Evolutionary conservation across 2,797 vertebrate species (phyloP), one percentile per base, ranked within the genome.

Genomic region (Channa striata): DNA sequence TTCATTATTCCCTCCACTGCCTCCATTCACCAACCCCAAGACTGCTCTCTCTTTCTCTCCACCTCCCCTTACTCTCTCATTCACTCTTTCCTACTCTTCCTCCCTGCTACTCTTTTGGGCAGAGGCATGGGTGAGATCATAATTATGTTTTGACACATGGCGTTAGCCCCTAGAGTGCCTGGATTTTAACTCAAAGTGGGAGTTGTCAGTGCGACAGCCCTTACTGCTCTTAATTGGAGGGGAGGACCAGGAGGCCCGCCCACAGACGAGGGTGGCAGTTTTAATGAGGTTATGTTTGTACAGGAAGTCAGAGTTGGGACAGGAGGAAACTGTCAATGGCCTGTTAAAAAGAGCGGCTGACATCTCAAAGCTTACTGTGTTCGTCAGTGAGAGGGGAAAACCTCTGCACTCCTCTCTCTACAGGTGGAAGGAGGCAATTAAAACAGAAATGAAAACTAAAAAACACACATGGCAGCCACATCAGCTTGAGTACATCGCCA

Each of bases 281-380:
- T 92, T 95, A 94, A 95, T 93, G 93, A 95, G 93, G 90, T 91
- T 91, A 91, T 91, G 90, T 92, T 92, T 88, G 90, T 86, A 87
- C 86, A 91, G 91, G 86, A 93, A 93, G 89, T 92, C 90, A 87
- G 85, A 92, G 92, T 85, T 90, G 85, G 94, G 94, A 94, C 92
- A 91, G 92, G 89, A 92, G 89, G 89, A 91, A 93, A 88, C 91
- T 91, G 92, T 92, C 92, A 93, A 72, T 87, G 89, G 93, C 86
- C 90, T 70, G 86, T 92, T 91, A 89, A 91, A 89, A 83, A 89
- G 89, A 89, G 82, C 78, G 70, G 78, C 84, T 91, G 90, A 90
- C 92, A 91, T 92, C 90, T 92, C 85, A 89, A 90, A 90, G 89
- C 86, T 65, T 43, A 68, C 84, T 86, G 88, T 90, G 86, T 92